These are phyloP conservation scores for Spinibarbus caldwelli DNA, from an alignment of 2,797 vertebrate genomes.

Conservation along the genomic window DNA sequence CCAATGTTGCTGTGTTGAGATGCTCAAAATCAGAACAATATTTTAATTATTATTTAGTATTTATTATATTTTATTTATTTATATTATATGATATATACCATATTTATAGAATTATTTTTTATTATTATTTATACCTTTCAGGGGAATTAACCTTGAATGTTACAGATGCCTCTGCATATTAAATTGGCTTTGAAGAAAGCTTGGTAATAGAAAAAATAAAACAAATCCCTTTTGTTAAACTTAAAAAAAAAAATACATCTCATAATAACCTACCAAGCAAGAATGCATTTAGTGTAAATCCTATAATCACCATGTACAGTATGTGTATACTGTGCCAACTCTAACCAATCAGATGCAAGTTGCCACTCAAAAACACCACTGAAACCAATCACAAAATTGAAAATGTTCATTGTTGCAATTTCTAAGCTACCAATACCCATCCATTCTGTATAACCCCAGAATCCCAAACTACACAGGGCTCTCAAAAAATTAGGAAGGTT, in stretches of 20 bases:
- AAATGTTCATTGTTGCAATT: neutral
- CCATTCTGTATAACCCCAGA: neutral
- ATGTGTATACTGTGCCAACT: neutral
- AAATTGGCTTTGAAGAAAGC: neutral
- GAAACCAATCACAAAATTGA: neutral
- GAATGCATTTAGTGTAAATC: neutral
- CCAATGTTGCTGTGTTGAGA: too few species aligned
- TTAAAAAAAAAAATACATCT: neutral
- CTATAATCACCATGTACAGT: neutral
- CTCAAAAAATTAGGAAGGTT: conserved; percentile 55
- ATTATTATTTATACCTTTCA: neutral
- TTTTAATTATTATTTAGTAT: too few species aligned
- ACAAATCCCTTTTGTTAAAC: neutral
- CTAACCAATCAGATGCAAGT: neutral
- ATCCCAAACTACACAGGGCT: conserved; percentile 61
- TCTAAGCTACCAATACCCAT: neutral
- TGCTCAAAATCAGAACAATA: neutral
- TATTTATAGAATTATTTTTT: neutral
- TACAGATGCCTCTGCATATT: neutral
- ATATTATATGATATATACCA: neutral
- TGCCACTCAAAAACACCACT: neutral
- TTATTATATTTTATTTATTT: too few species aligned
- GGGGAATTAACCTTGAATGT: neutral
- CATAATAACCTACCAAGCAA: neutral
- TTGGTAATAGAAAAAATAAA: neutral